Evolutionary conservation across 2,797 vertebrate species (phyloP), one percentile per base, ranked within the genome.

Genomic region (Rhinogobio ventralis): DNA sequence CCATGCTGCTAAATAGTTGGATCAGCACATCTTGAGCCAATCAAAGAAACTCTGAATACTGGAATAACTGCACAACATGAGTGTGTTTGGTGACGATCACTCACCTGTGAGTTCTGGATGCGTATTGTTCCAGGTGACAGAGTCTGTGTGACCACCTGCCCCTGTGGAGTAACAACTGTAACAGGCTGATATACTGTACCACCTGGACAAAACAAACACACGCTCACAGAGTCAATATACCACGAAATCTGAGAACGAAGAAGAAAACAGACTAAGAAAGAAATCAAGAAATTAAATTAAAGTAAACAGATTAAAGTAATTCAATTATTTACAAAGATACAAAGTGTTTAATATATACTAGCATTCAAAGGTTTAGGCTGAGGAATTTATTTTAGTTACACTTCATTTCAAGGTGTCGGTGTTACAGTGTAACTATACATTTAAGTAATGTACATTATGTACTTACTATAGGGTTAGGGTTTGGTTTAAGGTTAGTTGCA

Each of bases 61-160:
- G 14, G 13, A 64, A 64, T 64, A 64, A 15, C 60, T 57, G 53
- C 39, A 19, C 19, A 64, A 15, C 11, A 39, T 17, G 19, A 36
- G 42, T 23, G 73, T 53, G 45, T 28, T 3, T 57, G 69, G 33
- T 68, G 66, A 68, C n/a, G n/a, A 20, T 23, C 25, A 75, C 68
- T 84, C 88, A 97, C 96, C 96, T 97, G 96, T 72, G 96, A 96
- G 91, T 96, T 96, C 91, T 97, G 96, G 91, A 97, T 96, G 82
- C 96, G 93, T 89, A 97, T 96, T 17, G 96, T 96, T 42, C 96
- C 95, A 9, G 96, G 96, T 30, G 96, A 96, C 87, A 96, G 81
- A 0, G 95, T 93, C 82, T 97, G 96, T 11, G 96, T 96, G 87
- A 97, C 95, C 81, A 97, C 94, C 75, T 97, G 96, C 79, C 96